Evolutionary conservation across 2,113 vertebrate species (phyloP), one percentile per base, ranked within the genome.

Genomic region (Siphamia tubifer): DNA sequence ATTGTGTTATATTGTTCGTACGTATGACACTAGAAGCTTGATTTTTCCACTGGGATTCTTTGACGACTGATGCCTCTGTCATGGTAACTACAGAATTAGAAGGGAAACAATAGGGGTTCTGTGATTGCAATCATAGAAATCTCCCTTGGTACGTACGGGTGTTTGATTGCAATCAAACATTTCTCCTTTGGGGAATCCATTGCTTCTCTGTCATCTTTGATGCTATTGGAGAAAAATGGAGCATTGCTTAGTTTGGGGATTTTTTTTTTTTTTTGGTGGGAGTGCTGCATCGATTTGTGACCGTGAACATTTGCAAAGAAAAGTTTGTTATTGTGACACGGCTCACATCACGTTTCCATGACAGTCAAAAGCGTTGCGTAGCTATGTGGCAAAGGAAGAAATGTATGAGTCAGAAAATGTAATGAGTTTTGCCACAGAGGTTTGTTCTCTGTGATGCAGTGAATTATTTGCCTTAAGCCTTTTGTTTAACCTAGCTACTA

Each of bases 61-160:
- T 58, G 48, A 62, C 43, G 57, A 6, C 30, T n/a, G 47, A 58
- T 51, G 47, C 43, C 5, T 49, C 57, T 54, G 55, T 60, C 43
- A 64, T 28, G 58, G 47, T 27, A 69, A 72, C 73, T 25, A 12
- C 69, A 58, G 24, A 57, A 63, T 66, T 36, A 72, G 39, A 62
- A 11, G 42, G 21, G 15, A 72, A 72, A 77, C 78, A 79, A 71
- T 71, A 42, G 80, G 72, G 56, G 42, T 25, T 43, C 60, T 17
- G 56, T 89, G 77, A 89, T 83, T 87, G 85, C 74, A 87, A 75
- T 84, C 81, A 89, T 47, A 40, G 17, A 71, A 71, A 60, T 58
- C 43, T 57, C 60, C 13, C 32, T 67, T 45, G 57, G 16, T 52
- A 54, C 42, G n/a, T 38, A 28, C 47, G 48, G 34, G 43, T 78